These are phyloP conservation scores for Dolichoris vasculosae DNA, from an alignment of 1,140 invertebrate species.

Conservation along the genomic window DNA sequence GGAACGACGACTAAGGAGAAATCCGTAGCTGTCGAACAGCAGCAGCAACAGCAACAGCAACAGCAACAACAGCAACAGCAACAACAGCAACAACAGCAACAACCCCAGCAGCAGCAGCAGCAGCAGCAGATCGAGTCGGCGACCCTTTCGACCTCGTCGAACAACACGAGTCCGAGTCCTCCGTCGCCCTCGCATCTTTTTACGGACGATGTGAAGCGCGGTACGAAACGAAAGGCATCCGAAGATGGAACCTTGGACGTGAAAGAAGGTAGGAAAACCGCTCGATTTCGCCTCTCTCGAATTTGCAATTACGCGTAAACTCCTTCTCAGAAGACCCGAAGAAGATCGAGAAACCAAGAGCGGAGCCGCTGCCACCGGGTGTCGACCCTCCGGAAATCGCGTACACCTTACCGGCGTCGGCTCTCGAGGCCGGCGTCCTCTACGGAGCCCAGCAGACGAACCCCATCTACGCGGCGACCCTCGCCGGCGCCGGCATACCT, in stretches of 20 bases:
- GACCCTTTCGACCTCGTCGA: conserved; percentile 61
- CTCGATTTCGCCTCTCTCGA: not conserved
- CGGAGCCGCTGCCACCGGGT: conserved; percentile 63
- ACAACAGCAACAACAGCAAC: not conserved
- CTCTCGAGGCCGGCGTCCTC: conserved; percentile 62
- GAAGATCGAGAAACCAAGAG: conserved; percentile 2
- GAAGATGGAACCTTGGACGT: conserved; percentile 35
- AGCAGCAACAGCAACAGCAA: not conserved
- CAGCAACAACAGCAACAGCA: not conserved
- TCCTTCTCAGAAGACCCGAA: not conserved
- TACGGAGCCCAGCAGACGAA: conserved; percentile 66
- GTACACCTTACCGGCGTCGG: conserved; percentile 59
- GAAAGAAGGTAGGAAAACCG: conserved; percentile 14
- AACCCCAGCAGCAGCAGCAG: not conserved
- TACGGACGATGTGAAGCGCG: conserved; percentile 66
- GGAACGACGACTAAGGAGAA: conserved; percentile 16
- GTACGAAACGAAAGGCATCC: conserved; percentile 59
- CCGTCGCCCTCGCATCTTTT: conserved; percentile 69
- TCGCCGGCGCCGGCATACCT: conserved; percentile 63
- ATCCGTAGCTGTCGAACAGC: not conserved
- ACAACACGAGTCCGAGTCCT: conserved; percentile 68
- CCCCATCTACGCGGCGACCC: conserved; percentile 68
- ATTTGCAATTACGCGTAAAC: no score
- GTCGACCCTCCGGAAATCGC: conserved; percentile 73
- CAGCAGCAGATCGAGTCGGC: not conserved